A percentile compares a stretch with the other conserved stretches of the same genome.
Conservation (phyloP, 2,797 vertebrate genomes). For the Halcyon chelicuti region DNA sequence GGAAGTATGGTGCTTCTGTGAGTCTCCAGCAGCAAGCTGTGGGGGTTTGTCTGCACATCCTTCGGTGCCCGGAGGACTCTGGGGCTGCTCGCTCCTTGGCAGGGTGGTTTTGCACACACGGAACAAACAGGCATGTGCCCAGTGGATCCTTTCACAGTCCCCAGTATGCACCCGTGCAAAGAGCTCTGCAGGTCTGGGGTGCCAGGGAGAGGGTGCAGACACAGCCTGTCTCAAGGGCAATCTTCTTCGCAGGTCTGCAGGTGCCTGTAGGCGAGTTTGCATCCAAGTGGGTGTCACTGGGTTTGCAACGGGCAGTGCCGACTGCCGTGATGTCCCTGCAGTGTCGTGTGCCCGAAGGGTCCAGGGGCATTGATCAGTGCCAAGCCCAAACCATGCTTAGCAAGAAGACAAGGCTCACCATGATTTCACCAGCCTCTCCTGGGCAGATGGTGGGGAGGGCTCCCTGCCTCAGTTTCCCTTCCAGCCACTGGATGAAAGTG, state of each 20-base stretch:
- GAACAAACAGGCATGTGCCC: neutral
- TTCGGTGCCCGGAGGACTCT: neutral
- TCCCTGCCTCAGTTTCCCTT: neutral
- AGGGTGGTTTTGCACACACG: neutral
- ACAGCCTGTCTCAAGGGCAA: neutral
- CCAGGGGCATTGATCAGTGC: neutral
- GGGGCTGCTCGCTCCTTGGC: neutral
- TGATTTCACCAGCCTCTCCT: no score
- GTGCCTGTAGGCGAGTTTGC: neutral
- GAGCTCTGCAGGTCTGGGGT: neutral
- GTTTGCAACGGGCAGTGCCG: neutral
- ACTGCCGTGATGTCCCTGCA: fast-evolving
- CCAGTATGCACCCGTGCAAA: fast-evolving
- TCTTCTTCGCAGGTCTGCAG: neutral
- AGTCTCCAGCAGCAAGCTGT: neutral
- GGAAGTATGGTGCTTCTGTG: neutral
- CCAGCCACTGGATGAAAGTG: neutral
- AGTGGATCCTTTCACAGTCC: neutral
- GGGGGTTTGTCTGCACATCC: neutral
- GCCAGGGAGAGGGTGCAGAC: neutral
- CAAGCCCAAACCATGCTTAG: neutral
- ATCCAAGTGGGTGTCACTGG: neutral
- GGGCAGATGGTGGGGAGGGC: neutral
- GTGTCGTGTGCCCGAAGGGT: neutral
- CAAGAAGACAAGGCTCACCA: neutral